A percentile compares a stretch with the other conserved stretches of the same genome.
phyloP scores from a whole-genome alignment of 2,888 invertebrate genomes.

The Nesidiocoris tenuis region DNA sequence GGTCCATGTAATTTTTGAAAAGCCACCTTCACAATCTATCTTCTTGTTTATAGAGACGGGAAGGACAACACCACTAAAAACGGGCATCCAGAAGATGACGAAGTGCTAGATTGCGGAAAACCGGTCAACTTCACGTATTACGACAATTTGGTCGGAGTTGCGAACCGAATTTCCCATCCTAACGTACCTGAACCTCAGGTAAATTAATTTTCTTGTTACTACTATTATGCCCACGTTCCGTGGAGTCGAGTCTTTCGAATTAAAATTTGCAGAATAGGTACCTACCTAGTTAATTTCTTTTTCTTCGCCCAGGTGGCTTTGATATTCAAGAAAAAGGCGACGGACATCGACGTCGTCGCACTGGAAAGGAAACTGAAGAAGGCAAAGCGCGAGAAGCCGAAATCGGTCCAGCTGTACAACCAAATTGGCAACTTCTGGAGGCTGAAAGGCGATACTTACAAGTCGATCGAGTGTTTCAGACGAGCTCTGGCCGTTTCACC shows the following conservation, averaged over 20 bases:
- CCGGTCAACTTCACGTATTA: constrained; percentile 85
- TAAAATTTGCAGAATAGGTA: no score
- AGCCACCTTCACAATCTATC: no score
- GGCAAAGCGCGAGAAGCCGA: constrained; percentile 78
- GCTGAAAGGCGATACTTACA: constrained; percentile 81
- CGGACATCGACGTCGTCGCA: constrained; percentile 72
- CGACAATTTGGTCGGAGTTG: constrained; percentile 82
- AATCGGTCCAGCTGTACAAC: constrained; percentile 80
- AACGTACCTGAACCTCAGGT: constrained; percentile 78
- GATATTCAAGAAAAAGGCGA: constrained; percentile 69
- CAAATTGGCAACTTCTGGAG: constrained; percentile 92
- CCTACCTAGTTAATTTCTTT: no score
- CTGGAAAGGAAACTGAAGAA: constrained; percentile 73
- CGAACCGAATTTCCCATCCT: constrained; percentile 78
- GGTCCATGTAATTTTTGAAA: no score
- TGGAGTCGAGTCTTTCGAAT: no score
- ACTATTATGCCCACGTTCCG: no score
- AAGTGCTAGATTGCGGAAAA: constrained; percentile 77
- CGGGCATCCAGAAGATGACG: constrained; percentile 55
- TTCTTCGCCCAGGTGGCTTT: constrained; percentile 59
- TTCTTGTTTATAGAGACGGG: constrained; percentile 15
- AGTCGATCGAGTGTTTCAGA: constrained; percentile 86
- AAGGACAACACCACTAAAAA: constrained; percentile 46
- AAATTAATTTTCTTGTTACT: neutral
- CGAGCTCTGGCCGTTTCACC: constrained; percentile 81